Evolutionary conservation across 53 echinoderm and acorn worm species (phyloP).

Genomic region (Holothuria scabra): DNA sequence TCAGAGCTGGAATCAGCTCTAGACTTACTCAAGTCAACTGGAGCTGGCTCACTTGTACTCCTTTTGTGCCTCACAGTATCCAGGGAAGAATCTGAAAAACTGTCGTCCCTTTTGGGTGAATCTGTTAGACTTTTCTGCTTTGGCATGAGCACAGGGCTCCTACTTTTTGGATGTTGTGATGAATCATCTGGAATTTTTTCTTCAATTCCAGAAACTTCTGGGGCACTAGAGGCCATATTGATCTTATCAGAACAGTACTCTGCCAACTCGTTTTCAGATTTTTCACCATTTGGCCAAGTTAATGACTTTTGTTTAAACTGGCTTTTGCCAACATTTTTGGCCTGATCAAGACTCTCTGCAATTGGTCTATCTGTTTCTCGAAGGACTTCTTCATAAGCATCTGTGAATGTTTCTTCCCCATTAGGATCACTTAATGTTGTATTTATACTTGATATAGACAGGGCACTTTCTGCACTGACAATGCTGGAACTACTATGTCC

Average conservation of each 20-base stretch:
- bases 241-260: conserved; percentile 64
- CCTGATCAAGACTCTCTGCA: conserved; percentile 65
- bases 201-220: conserved; percentile 79
- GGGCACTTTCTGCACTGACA: conserved; percentile 87
- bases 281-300: conserved; percentile 99
- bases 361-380: conserved; percentile 80
- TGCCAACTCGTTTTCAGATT: conserved; percentile 78
- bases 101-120: conserved; percentile 3
- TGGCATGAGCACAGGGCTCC: conserved; percentile 35
- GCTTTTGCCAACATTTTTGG: conserved; percentile 78
- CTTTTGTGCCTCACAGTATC: conserved; percentile 35
- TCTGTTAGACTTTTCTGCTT: conserved; percentile 24
- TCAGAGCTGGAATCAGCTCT: conserved; percentile 13
- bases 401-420: conserved; percentile 78
- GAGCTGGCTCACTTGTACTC: conserved; percentile 49
- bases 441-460: conserved; percentile 86
- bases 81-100: conserved; percentile 20
- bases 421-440: conserved; percentile 92
- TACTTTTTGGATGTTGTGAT: background rate
- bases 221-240: conserved; percentile 71
- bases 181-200: conserved; percentile 34
- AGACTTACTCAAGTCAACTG: conserved; percentile 6
- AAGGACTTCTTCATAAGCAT: conserved; percentile 78
- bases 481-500: conserved; percentile 69
- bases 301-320: conserved; percentile 89